Evolutionary conservation across 2,113 vertebrate genomes (phyloP).

Genomic region (Saguinus midas): DNA sequence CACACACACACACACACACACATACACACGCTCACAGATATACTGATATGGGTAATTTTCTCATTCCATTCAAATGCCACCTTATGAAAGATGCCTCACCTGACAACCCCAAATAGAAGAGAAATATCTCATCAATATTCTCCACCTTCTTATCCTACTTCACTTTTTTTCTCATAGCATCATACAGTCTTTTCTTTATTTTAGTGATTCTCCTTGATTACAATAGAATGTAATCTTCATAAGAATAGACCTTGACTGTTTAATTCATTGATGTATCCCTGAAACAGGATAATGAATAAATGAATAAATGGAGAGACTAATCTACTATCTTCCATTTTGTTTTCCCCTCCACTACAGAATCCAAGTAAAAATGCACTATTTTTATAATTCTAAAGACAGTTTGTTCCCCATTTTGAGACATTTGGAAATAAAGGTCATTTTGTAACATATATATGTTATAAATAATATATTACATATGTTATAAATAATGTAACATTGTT

Average conservation of each 20-base stretch:
- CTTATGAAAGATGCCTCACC: not conserved
- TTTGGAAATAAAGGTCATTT: not conserved
- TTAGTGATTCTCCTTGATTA: not conserved
- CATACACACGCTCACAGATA: not conserved
- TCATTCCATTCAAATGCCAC: not conserved
- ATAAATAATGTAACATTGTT: too few relatives aligned
- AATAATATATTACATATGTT: too few relatives aligned
- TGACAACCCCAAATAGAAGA: not conserved
- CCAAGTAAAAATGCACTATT: not conserved
- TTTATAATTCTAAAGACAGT: not conserved
- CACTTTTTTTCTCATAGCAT: not conserved
- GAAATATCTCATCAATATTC: not conserved
- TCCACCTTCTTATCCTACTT: not conserved
- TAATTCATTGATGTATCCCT: not conserved
- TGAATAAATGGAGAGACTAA: not conserved
- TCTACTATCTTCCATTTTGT: not conserved
- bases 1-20: not conserved
- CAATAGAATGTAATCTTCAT: not conserved
- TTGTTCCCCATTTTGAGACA: not conserved
- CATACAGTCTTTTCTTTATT: not conserved
- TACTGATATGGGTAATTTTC: not conserved
- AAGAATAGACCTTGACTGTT: not conserved
- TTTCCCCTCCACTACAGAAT: not conserved
- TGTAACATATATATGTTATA: too few relatives aligned
- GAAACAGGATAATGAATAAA: not conserved